A percentile compares a stretch with the other conserved stretches of the same genome.
phyloP scores from a whole-genome alignment of 2,797 vertebrate genomes.

The Mus caroli region DNA sequence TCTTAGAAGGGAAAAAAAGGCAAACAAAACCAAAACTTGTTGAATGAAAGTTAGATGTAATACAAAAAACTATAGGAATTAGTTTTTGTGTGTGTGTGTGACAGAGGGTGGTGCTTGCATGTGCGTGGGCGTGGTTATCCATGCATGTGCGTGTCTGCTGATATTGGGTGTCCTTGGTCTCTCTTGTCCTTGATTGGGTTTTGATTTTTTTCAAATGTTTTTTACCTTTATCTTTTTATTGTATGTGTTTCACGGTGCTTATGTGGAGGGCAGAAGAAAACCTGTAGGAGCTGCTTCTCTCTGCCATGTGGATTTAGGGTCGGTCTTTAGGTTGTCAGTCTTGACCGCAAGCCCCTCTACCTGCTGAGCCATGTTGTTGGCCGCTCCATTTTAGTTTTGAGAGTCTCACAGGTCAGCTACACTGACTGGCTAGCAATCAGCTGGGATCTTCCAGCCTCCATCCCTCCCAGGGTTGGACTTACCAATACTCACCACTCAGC shows the following conservation, averaged over 20 bases:
- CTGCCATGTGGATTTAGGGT: not conserved
- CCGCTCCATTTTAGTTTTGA: not conserved
- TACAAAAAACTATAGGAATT: not conserved
- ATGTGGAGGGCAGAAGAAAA: no score
- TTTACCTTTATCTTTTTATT: not conserved
- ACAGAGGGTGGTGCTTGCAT: not conserved
- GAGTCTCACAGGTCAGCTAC: not conserved
- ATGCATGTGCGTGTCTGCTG: no score
- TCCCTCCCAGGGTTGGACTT: not conserved
- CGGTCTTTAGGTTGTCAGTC: not conserved
- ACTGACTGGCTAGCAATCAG: not conserved
- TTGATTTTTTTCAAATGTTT: not conserved
- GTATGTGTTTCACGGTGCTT: not conserved
- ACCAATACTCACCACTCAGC: not conserved
- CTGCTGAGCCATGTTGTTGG: not conserved
- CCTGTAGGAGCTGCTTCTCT: not conserved
- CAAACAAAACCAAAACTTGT: not conserved
- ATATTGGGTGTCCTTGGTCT: not conserved
- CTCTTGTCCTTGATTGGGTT: not conserved
- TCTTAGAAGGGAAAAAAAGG: not conserved
- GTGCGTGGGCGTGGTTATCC: no score
- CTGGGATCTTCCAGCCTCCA: not conserved
- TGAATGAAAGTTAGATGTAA: not conserved
- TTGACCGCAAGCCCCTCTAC: not conserved
- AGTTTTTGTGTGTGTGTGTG: not conserved